Evolutionary conservation across 1,140 invertebrate species (phyloP), one percentile per base, ranked within the genome.

Genomic region (Zophobas atratus): DNA sequence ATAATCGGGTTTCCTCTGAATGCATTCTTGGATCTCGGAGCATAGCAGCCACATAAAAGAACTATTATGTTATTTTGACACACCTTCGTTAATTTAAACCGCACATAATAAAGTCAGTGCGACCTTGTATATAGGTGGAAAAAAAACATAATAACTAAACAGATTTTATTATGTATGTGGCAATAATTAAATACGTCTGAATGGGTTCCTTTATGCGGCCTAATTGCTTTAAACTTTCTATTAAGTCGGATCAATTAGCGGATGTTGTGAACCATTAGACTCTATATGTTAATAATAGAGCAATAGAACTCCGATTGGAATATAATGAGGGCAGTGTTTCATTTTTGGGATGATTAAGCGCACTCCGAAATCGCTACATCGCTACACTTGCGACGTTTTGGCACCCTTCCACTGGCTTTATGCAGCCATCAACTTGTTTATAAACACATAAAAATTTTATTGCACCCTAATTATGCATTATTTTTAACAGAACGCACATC

Each of bases 191-290:
- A 67, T 67, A 67, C 60, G 60, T 67, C 43, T 67, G 38, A 67
- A 67, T 67, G 60, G 60, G 43, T 67, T 67, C 43, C 60, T 67
- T 67, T 67, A 67, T 67, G 60, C 60, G 60, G 60, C 60, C 60
- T 67, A 67, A 67, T 67, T 67, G 60, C 60, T 67, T 67, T 67
- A 67, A 67, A 67, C 60, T 67, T 67, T 67, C 60, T 67, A 67
- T 67, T 67, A 67, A 67, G 38, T 36, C 60, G 60, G 60, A 67
- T 67, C 60, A 67, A 67, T 67, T 67, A 67, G 39, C 60, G 43
- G 60, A 67, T 67, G 60, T 67, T 67, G 60, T 46, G 60, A 67
- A 43, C 60, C 60, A 67, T 67, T 67, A 67, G 60, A 67, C 60
- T 41, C 60, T 67, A 67, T 36, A 67, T 67, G 60, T 67, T 67